These are phyloP conservation scores for Sebastes dallii DNA, from an alignment of 2,797 vertebrate species.

Conservation along the genomic window DNA sequence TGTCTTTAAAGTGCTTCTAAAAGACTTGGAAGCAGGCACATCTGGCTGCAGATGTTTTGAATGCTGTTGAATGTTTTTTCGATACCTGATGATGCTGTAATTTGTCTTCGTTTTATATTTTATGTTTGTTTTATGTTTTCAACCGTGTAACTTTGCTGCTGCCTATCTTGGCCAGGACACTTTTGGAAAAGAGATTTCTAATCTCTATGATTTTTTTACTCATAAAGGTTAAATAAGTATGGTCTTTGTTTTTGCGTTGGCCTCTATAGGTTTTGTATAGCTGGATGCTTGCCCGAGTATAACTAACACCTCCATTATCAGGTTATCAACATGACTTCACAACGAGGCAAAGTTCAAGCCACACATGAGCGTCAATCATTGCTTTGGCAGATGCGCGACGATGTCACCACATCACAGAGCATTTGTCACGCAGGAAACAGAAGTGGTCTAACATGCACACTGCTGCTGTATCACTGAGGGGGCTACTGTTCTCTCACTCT, in stretches of 20 bases:
- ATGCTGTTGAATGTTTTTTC: too few species aligned
- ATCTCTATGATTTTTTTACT: too few species aligned
- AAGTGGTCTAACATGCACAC: neutral
- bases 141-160: too few species aligned
- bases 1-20: too few species aligned
- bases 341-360: neutral
- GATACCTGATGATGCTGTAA: too few species aligned
- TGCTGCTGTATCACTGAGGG: slow-evolving; percentile 6
- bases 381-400: neutral
- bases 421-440: slow-evolving; percentile 3
- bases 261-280: neutral
- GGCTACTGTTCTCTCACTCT: slow-evolving; percentile 5
- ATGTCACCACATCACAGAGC: slow-evolving; percentile 8
- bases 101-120: too few species aligned
- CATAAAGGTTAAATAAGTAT: neutral
- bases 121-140: too few species aligned
- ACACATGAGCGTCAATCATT: neutral
- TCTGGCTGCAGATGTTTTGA: too few species aligned
- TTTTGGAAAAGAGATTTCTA: too few species aligned
- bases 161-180: too few species aligned
- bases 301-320: slow-evolving; percentile 29
- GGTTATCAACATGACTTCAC: slow-evolving; percentile 9
- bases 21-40: too few species aligned
- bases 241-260: slow-evolving; percentile 37
- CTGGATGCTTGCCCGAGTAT: neutral